These are phyloP conservation scores for Cheiracanthium punctorium DNA, from an alignment of 2,888 invertebrate genomes.

Conservation along the genomic window DNA sequence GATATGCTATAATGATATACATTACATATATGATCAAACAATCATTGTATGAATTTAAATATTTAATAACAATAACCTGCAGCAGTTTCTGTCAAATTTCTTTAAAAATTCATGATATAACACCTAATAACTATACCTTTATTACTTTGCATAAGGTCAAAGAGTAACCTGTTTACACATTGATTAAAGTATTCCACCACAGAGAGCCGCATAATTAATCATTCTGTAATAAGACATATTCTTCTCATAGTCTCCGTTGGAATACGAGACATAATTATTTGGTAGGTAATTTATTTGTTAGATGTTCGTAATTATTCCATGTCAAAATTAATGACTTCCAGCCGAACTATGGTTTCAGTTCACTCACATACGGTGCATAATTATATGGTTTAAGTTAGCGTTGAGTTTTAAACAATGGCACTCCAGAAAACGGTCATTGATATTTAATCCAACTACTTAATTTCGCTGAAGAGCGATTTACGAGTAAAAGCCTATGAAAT, in stretches of 20 bases:
- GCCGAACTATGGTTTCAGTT: constrained; percentile 41
- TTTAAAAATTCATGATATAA: too few relatives aligned
- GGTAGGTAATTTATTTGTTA: constrained; percentile 43
- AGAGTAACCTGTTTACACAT: constrained; percentile 32
- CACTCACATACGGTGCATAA: constrained; percentile 24
- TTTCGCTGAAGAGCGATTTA: neutral
- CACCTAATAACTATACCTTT: neutral
- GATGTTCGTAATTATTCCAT: constrained; percentile 39
- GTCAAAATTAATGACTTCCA: constrained; percentile 43
- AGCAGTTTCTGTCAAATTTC: too few relatives aligned
- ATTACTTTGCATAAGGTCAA: neutral
- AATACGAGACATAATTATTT: constrained; percentile 63
- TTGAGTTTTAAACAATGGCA: constrained; percentile 35
- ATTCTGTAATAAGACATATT: constrained; percentile 49
- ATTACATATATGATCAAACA: too few relatives aligned
- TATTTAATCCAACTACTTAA: neutral
- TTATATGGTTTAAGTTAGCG: constrained; percentile 48
- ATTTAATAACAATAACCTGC: too few relatives aligned
- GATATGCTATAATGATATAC: too few relatives aligned
- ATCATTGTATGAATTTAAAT: too few relatives aligned
- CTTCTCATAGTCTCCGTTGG: constrained; percentile 33
- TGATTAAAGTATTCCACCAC: constrained; percentile 46
- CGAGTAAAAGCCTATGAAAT: too few relatives aligned
- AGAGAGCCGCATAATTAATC: constrained; percentile 41
- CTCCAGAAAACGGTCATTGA: neutral